Percentiles rank a stretch among this genome's conserved stretches.
These are phyloP conservation scores for Macrosoma leucophasiata DNA, from an alignment of 2,888 invertebrate species.

Conservation along the genomic window DNA sequence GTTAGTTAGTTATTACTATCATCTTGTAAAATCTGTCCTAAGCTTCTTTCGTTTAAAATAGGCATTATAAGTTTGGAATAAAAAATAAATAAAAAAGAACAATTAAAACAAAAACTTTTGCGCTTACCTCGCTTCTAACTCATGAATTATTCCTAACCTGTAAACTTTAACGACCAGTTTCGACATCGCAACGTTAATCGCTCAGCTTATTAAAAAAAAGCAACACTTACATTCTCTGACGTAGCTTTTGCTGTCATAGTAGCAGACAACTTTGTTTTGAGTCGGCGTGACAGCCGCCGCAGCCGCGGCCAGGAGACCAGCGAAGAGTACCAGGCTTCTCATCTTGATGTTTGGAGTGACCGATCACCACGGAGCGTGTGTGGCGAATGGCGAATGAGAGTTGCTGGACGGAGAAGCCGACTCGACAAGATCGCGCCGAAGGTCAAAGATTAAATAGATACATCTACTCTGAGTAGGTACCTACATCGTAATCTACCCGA, in stretches of 20 bases:
- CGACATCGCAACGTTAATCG: no score
- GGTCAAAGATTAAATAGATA: conserved; percentile 32
- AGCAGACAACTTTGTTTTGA: conserved; percentile 80
- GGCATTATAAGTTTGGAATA: no score
- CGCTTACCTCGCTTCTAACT: no score
- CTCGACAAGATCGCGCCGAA: conserved; percentile 23
- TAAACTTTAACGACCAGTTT: no score
- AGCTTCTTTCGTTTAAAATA: no score
- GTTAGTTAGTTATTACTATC: no score
- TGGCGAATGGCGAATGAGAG: conserved; percentile 49
- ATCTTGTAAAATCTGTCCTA: no score
- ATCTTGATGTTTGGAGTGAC: conserved; percentile 42
- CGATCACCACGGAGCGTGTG: conserved; percentile 47
- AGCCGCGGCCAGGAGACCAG: conserved; percentile 44
- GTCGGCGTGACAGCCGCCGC: conserved; percentile 49
- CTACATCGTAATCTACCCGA: conserved; percentile 15
- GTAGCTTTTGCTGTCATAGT: conserved; percentile 82
- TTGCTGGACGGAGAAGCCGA: conserved; percentile 22
- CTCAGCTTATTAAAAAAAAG: conserved; percentile 33
- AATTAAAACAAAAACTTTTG: no score
- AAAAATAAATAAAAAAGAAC: no score
- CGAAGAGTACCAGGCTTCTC: conserved; percentile 45
- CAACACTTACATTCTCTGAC: conserved; percentile 79
- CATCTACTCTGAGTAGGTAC: conserved; percentile 1
- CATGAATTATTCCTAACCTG: no score